These are phyloP conservation scores for Platichthys flesus DNA, from an alignment of 2,113 vertebrate species.

Conservation along the genomic window DNA sequence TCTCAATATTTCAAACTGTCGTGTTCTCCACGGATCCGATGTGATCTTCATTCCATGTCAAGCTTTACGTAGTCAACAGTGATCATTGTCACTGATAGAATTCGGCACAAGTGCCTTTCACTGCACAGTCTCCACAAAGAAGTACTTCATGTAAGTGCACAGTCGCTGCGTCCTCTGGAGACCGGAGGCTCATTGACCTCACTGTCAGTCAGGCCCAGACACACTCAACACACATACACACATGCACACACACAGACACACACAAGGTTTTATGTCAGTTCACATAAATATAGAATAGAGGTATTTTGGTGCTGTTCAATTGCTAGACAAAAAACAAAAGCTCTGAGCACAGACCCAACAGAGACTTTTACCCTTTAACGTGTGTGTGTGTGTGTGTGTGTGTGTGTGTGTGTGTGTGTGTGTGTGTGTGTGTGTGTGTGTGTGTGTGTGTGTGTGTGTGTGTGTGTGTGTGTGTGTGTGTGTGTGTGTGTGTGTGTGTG, in stretches of 20 bases:
- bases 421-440: too few relatives aligned
- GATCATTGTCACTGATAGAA: slow-evolving; percentile 9
- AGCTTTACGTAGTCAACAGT: background rate
- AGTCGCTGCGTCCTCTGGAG: slow-evolving; percentile 42
- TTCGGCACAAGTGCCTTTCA: slow-evolving; percentile 1
- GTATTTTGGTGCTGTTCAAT: slow-evolving; percentile 5
- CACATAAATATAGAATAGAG: slow-evolving; percentile 12
- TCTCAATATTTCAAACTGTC: slow-evolving; percentile 22
- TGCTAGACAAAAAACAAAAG: slow-evolving; percentile 34
- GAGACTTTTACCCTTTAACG: slow-evolving; percentile 30
- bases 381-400: slow-evolving; percentile 2
- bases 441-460: too few relatives aligned
- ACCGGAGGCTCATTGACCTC: slow-evolving; percentile 45
- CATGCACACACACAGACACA: too few relatives aligned
- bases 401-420: too few relatives aligned
- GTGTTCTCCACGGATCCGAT: background rate
- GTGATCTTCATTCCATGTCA: background rate
- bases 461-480: too few relatives aligned
- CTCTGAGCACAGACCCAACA: slow-evolving; percentile 22
- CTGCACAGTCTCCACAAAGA: slow-evolving; percentile 22
- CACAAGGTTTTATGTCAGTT: background rate
- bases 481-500: too few relatives aligned
- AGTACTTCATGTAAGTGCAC: slow-evolving; percentile 46
- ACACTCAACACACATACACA: background rate
- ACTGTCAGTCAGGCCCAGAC: slow-evolving; percentile 31